Percentiles rank a stretch among this genome's conserved stretches.
Conservation (phyloP, 92 coral and sea anemone species). For the Epizoanthus stellaris region DNA sequence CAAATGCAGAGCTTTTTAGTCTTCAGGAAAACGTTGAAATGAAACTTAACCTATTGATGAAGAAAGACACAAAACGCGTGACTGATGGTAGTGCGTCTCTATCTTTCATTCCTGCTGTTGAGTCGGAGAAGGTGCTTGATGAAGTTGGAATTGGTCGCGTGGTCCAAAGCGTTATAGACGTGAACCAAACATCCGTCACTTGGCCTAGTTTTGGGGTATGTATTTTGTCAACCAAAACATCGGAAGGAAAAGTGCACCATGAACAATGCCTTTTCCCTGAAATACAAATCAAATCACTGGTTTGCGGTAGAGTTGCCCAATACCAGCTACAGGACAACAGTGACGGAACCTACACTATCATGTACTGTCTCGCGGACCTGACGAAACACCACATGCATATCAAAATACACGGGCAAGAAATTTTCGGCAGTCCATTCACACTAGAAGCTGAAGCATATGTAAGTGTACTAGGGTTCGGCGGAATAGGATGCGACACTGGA, state of each 20-base stretch:
- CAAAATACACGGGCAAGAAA: background rate
- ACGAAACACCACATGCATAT: background rate
- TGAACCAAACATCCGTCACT: background rate
- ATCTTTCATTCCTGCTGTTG: conserved; percentile 3
- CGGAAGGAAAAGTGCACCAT: background rate
- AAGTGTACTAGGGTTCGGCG: background rate
- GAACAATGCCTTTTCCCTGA: background rate
- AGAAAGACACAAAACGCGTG: background rate
- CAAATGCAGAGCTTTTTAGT: conserved; percentile 19
- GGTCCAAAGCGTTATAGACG: background rate
- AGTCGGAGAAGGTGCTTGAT: background rate
- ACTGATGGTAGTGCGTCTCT: background rate
- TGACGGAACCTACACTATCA: conserved; percentile 12
- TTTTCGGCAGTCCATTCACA: conserved; percentile 14
- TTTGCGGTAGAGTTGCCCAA: conserved; percentile 1
- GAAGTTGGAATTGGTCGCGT: background rate
- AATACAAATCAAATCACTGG: background rate
- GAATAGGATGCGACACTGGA: no score
- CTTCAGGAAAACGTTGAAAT: background rate
- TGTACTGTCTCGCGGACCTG: background rate
- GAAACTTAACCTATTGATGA: background rate
- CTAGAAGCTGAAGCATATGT: background rate
- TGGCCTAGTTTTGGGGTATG: background rate
- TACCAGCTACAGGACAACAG: conserved; percentile 10
- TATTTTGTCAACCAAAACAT: background rate